Evolutionary conservation across 2,888 invertebrate species (phyloP), one percentile per base, ranked within the genome.

Genomic region (Hyppa rectilinea): DNA sequence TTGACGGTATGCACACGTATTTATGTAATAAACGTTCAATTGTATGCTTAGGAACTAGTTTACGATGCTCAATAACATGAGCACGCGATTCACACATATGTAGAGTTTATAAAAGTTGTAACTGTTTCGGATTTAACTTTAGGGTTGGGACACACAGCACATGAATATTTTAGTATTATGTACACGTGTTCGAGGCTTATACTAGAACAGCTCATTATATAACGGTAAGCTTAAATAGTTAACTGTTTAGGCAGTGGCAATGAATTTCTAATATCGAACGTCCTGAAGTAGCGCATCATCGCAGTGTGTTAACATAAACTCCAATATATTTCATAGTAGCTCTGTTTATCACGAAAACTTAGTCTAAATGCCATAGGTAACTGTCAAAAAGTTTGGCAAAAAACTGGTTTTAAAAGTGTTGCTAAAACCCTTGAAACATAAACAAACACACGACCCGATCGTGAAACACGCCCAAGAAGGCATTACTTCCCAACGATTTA

Each of bases 1-100:
- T 49, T 80, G 71, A 71, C 12, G 53, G 29, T 45, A 31, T 3
- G 34, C 64, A 36, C 31, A 40, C 17, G 52, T 52, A 40, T 50
- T 75, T 55, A 66, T 43, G 58, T 65, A 66, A 78, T 75, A 38
- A 52, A 50, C 36, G 14, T 29, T 45, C 26, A n/a, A 75, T 68
- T 45, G 59, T 52, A 60, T n/a, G 59, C 55, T 74, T 73, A 63
- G 40, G 49, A 68, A 53, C 53, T 29, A 36, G 34, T 53, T 67
- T 36, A 38, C 34, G 47, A 60, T 67, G 36, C 43, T 78, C 58
- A 52, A 34, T 36, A 34, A 69, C 31, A n/a, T 53, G 31, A 2
- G 56, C 77, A 58, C 75, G 60, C 71, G 47, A 58, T 47, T 45
- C 12, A 61, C 34, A 56, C 12, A 47, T 56, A 75, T 29, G 29